Base-by-base conservation (phyloP, 2,888 invertebrate species). In the Keiferia lycopersicella region DNA sequence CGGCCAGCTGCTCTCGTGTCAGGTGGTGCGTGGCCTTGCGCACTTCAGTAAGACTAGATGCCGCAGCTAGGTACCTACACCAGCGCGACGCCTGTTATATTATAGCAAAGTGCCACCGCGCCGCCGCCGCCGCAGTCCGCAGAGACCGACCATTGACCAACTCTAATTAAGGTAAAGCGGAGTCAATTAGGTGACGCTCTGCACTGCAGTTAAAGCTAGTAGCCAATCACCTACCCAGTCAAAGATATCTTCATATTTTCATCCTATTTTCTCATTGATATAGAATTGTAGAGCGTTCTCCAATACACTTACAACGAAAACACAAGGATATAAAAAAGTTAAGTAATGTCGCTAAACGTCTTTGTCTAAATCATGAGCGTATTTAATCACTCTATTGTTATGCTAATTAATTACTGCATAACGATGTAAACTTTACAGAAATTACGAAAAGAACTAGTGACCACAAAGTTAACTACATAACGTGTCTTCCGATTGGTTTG, bases 21-120 rank as follows among this genome's bases (percentile, higher is more conserved):
- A 89, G 89, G 88, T 90, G 90, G 85, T 86, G 79, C 76, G 86
- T 80, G 84, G 83, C 85, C 84, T 85, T 82, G 84, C 76, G 71
- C 79, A 77, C 75, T 73, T 78, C 53, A 53, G 48, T 58, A 61
- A 50, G 11, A 51, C 30, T 10, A 45, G 45, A 41, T 30, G 41
- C 41, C 41, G 41, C 41, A 12, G 14, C 14, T 14, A 48, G 11
- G 45, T 11, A 3, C 4, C n/a, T 16, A 50, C 16, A 51, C 30
- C 26, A 16, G n/a, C 10, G 22, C 22, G 22, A 18, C 18, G 50
- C 18, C 10, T 18, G 18, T 20, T n/a, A 16, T n/a, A 45, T 11
- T 4, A 7, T n/a, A 8, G 16, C 45, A 4, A 48, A 7, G 48
- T 18, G 48, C 16, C 14, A 12, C 22, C 14, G 12, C 26, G 41